These are phyloP conservation scores for Trichogramma pretiosum DNA, from an alignment of 1,140 invertebrate species.

Conservation along the genomic window DNA sequence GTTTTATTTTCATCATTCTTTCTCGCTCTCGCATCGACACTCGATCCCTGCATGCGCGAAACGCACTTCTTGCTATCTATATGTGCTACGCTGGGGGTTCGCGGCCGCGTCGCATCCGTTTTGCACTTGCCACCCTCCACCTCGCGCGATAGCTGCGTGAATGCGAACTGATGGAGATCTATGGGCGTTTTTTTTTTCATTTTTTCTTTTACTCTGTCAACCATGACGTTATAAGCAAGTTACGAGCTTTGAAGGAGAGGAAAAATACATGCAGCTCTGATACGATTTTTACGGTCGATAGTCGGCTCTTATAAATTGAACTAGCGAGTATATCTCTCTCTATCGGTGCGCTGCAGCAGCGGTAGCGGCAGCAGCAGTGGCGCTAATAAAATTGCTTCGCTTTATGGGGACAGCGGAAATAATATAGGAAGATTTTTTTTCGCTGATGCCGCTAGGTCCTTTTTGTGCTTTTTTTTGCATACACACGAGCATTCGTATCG, in stretches of 20 bases:
- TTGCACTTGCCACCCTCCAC: background rate
- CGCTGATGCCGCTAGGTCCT: background rate
- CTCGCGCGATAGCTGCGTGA: background rate
- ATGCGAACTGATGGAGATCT: too few relatives aligned
- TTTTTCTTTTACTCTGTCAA: conserved; percentile 7
- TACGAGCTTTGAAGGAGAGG: background rate
- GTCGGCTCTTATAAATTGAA: conserved; percentile 12
- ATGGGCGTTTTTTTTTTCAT: background rate
- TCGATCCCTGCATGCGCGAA: too few relatives aligned
- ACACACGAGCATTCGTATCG: too few relatives aligned
- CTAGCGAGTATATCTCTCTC: too few relatives aligned
- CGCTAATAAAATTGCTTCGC: conserved; percentile 3
- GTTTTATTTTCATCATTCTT: too few relatives aligned
- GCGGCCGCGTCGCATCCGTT: background rate
- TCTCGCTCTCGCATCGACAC: too few relatives aligned
- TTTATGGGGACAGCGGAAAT: conserved; percentile 1
- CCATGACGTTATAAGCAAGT: conserved; percentile 6
- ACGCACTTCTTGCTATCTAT: too few relatives aligned
- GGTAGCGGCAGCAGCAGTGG: too few relatives aligned
- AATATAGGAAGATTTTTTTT: background rate
- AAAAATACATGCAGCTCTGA: background rate
- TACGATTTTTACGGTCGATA: conserved; percentile 11
- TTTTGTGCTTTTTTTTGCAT: background rate
- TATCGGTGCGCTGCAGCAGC: too few relatives aligned
- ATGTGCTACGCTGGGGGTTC: too few relatives aligned